These are phyloP conservation scores for Pegoplata infirma DNA, from an alignment of 2,888 invertebrate species.

Conservation along the genomic window DNA sequence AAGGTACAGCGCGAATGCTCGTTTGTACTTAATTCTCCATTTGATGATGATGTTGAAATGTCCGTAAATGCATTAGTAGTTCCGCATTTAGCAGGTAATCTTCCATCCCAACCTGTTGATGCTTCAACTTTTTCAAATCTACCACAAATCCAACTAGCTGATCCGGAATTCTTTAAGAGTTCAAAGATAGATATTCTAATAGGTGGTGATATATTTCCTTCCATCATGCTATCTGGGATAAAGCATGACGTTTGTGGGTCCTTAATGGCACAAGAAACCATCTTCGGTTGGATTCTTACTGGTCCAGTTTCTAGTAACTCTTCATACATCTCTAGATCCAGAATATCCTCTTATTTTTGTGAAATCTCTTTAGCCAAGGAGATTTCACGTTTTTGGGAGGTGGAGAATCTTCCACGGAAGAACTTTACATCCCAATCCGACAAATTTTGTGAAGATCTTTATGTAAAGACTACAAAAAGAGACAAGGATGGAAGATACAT, in stretches of 20 bases:
- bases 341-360: conserved; percentile 2
- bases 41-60: too few species aligned
- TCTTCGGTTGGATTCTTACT: conserved; percentile 39
- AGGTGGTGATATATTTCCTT: too few species aligned
- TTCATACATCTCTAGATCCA: background rate
- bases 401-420: background rate
- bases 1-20: background rate
- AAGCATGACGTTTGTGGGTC: background rate
- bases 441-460: too few species aligned
- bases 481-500: background rate
- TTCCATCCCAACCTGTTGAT: too few species aligned
- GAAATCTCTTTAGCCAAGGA: background rate
- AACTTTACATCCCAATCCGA: background rate
- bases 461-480: conserved; percentile 11
- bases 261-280: conserved; percentile 26
- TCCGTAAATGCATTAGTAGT: background rate
- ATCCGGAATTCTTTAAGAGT: too few species aligned
- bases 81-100: background rate
- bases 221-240: background rate
- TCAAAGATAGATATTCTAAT: too few species aligned
- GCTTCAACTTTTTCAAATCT: background rate
- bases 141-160: background rate
- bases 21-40: too few species aligned
- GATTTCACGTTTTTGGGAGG: conserved; percentile 16
- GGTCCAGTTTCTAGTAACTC: too few species aligned